Evolutionary conservation across 1,140 invertebrate species (phyloP), one percentile per base, ranked within the genome.

Genomic region (Riptortus pedestris): DNA sequence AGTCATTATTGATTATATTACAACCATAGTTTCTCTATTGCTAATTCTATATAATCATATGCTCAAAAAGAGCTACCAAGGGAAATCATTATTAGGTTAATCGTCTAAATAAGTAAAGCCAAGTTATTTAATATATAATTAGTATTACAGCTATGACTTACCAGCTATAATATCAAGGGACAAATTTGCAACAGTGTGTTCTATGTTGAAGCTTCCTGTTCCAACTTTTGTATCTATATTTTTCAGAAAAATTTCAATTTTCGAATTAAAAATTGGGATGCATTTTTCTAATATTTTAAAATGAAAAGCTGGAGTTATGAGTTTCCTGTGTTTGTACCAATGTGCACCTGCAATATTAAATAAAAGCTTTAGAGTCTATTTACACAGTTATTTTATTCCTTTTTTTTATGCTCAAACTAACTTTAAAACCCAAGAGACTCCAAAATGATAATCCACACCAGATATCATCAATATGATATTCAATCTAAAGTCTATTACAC

Each of bases 251-350:
- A 38, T 60, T 43, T 60, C 31, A 26, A 73, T 67, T 22, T 79
- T 73, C 67, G 84, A 79, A 51, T 80, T 75, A 69, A 84, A 83
- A 70, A 85, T 82, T 9, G 82, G 74, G 16, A 84, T 60, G 68
- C 84, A 86, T 67, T 83, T 78, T 67, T 85, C 77, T 20, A 86
- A 70, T 66, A 86, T 85, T 66, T 80, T 78, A 69, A 86, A 86
- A 72, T 86, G 85, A 72, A 86, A 86, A 2, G 83, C 79, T 24
- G 84, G 83, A 0, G 62, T 63, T 7, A 63, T 33, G 4, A 58
- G 14, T 47, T 64, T 64, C 28, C 38, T 58, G 20, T 52, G 24
- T 1, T 1, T 27, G 18, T 1, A 31, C 60, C 63, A 64, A 24
- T 55, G 51, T 2, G 51, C 14, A 55, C 51, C 51, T 55, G 14